Evolutionary conservation across 2,797 vertebrate genomes (phyloP), one percentile per base, ranked within the genome.

Genomic region (Platalea minor): DNA sequence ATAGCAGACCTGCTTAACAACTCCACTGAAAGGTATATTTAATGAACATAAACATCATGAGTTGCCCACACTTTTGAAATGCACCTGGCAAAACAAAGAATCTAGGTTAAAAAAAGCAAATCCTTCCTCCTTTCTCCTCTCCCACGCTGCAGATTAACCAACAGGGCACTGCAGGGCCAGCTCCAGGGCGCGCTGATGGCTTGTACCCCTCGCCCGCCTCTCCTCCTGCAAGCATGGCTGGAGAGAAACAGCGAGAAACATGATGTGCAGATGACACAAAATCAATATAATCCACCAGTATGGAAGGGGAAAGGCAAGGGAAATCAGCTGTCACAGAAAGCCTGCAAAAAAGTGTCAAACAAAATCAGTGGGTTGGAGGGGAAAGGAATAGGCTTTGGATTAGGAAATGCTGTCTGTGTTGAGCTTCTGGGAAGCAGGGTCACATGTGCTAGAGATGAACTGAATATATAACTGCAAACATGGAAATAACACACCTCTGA

Each of bases 121-220:
- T 25, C 11, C 13, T 56, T 35, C 24, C 11, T 41, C 51, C 17
- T 12, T 5, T 33, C 20, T 37, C 18, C 8, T 37, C 20, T 64
- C 35, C 20, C 37, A 7, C 0, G 1, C 14, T 26, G 33, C 33
- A 31, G 14, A 45, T 43, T 5, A n/a, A 60, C 20, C 3, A 6
- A 9, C 21, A 43, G 79, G 54, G 48, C 45, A 46, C 51, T 11
- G 39, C n/a, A 31, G 61, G 16, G 25, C 17, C 39, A 57, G 51
- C 18, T 10, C 50, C 12, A 15, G 37, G n/a, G 18, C 13, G 4
- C 0, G 14, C 16, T 33, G 3, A 3, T 1, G 0, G 31, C 17
- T 43, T 2, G 1, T 11, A 4, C 23, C 25, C 31, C n/a, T 56
- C 2, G 0, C 43, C 48, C 31, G 46, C 10, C 48, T 51, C 33